Evolutionary conservation across 2,797 vertebrate species (phyloP), one percentile per base, ranked within the genome.

Genomic region (Sebastiscus albofasciatus): DNA sequence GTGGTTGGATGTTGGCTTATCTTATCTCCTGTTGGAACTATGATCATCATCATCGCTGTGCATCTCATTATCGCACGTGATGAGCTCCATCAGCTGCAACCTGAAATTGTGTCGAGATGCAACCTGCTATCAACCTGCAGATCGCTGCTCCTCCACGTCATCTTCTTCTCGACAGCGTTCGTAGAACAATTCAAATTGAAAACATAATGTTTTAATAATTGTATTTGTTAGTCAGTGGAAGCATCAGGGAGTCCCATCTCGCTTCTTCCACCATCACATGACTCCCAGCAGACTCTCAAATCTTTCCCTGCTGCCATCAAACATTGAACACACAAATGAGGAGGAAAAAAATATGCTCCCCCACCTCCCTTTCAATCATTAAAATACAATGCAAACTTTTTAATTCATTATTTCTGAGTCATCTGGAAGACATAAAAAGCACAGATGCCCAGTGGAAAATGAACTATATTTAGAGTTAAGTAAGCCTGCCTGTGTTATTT

Each of bases 11-110:
- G 80, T 82, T 74, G 81, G 82, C 79, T 79, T 84, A 75, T 89
- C 83, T 83, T 66, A 79, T 90, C 90, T 89, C 84, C 86, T 79
- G 87, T 83, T 84, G 84, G 77, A 90, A 75, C 89, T 82, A 73
- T 80, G 89, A 91, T 94, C 82, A 85, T 90, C 82, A 84, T 89
- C 24, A 27, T 89, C 83, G 8, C 84, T 75, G 74, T 74, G 56
- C 80, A 77, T 84, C 86, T 86, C 88, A 76, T 90, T 85, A 81
- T 87, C 84, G 79, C 87, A 81, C 66, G 83, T 82, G 88, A 91
- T 77, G 84, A 79, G 84, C 81, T 91, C 86, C 85, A 88, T 89
- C 90, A 85, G 83, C 85, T 81, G 84, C 75, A 88, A 75, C 88
- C 87, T 56, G 69, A 88, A 72, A 84, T 90, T 87, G 89, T 78